Evolutionary conservation across 92 coral and sea anemone species (phyloP).

Genomic region (Epizoanthus illoricatus): DNA sequence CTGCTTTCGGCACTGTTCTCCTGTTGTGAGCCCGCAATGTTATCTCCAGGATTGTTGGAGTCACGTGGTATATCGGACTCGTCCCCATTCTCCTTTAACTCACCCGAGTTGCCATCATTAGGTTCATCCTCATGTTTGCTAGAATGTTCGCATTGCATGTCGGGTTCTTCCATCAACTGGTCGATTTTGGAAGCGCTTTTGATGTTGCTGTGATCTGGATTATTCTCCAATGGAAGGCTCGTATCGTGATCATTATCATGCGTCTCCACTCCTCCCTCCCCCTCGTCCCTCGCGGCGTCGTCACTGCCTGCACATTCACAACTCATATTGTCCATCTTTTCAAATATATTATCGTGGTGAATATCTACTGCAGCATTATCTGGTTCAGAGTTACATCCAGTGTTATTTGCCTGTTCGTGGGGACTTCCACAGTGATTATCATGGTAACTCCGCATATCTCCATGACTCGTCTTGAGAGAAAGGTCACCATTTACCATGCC

Average conservation of each 20-base stretch:
- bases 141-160: slow-evolving; percentile 96
- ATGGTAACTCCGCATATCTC: neutral
- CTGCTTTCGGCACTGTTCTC: slow-evolving; percentile 3
- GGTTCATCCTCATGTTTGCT: slow-evolving; percentile 49
- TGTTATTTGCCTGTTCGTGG: slow-evolving; percentile 5
- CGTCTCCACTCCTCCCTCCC: slow-evolving; percentile 24
- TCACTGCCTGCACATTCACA: slow-evolving; percentile 70
- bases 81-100: slow-evolving; percentile 17
- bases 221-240: slow-evolving; percentile 10
- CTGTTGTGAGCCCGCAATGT: neutral
- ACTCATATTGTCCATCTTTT: slow-evolving; percentile 44
- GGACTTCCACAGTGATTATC: neutral
- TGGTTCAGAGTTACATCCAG: slow-evolving; percentile 4
- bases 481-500: slow-evolving; percentile 22
- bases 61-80: neutral
- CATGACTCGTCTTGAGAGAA: neutral
- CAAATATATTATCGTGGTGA: slow-evolving; percentile 44
- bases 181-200: slow-evolving; percentile 60
- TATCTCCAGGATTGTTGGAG: neutral
- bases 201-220: slow-evolving; percentile 94
- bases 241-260: slow-evolving; percentile 16
- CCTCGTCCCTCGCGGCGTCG: slow-evolving; percentile 40
- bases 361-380: neutral
- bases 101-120: neutral
- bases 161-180: slow-evolving; percentile 75